phyloP scores from a whole-genome alignment of 1,140 invertebrate genomes.

The Frieseomelitta varia region DNA sequence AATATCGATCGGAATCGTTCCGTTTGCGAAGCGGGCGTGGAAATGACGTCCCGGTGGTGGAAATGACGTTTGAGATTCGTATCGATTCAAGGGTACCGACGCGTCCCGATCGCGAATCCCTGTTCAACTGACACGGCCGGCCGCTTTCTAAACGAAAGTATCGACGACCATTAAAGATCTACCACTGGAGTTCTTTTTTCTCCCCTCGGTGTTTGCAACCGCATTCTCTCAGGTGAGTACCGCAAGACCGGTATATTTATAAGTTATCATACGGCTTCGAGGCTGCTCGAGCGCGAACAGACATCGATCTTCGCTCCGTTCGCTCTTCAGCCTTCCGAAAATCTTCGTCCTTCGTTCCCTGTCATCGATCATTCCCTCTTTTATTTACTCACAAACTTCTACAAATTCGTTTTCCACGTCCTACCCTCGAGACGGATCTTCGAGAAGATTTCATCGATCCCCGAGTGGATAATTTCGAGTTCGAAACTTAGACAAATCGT shows the following conservation, averaged over 20 bases:
- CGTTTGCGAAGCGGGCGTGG: not conserved
- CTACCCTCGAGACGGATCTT: not conserved
- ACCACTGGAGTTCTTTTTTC: slow-evolving; percentile 45
- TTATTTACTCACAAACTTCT: not conserved
- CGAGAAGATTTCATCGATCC: not conserved
- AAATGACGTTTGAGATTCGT: not conserved
- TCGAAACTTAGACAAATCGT: not conserved
- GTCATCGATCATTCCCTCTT: too few species aligned
- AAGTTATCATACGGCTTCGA: slow-evolving; percentile 41
- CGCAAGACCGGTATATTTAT: slow-evolving; percentile 56
- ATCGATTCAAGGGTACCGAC: slow-evolving; percentile 1
- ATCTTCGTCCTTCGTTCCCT: not conserved
- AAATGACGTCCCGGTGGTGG: not conserved
- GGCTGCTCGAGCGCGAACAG: slow-evolving; percentile 16
- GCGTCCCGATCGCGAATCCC: slow-evolving; percentile 38
- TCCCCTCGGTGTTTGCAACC: slow-evolving; percentile 41
- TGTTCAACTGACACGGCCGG: slow-evolving; percentile 46
- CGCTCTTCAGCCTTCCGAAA: not conserved
- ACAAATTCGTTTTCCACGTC: not conserved
- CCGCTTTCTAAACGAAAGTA: slow-evolving; percentile 64
- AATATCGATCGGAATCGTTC: not conserved
- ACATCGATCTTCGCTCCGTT: slow-evolving; percentile 19
- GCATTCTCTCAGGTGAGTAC: slow-evolving; percentile 47
- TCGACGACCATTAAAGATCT: slow-evolving; percentile 59
- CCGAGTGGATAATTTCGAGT: not conserved